phyloP scores from a whole-genome alignment of 2,797 vertebrate genomes.

The Pangasius mekongensis region DNA sequence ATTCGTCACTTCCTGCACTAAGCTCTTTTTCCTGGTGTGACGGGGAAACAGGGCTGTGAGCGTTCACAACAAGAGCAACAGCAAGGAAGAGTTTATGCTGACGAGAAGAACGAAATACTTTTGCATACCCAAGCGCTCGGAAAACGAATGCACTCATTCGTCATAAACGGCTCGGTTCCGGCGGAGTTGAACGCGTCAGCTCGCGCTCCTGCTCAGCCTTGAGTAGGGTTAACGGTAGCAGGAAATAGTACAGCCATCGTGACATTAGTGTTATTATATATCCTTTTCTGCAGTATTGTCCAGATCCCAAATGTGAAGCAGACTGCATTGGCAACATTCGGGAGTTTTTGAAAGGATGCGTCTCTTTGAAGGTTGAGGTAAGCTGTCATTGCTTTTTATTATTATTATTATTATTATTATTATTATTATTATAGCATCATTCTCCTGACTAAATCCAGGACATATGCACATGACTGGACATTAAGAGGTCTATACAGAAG shows the following conservation, averaged over 20 bases:
- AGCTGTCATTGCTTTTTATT: slow-evolving; percentile 62
- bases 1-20: slow-evolving; percentile 85
- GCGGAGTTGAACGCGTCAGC: background rate
- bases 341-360: slow-evolving; percentile 91
- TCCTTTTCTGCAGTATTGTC: slow-evolving; percentile 78
- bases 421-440: background rate
- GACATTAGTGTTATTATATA: slow-evolving; percentile 56
- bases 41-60: slow-evolving; percentile 58
- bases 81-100: slow-evolving; percentile 15
- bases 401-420: too few relatives aligned
- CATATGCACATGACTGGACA: background rate
- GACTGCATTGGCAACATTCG: slow-evolving; percentile 88
- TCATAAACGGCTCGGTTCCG: too few relatives aligned
- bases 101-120: background rate
- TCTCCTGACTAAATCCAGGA: background rate
- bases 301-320: slow-evolving; percentile 87
- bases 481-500: background rate
- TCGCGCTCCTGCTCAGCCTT: background rate
- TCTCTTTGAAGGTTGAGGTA: slow-evolving; percentile 90
- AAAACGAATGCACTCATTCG: background rate
- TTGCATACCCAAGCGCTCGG: background rate
- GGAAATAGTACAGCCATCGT: slow-evolving; percentile 36
- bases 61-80: slow-evolving; percentile 49
- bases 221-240: background rate
- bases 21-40: slow-evolving; percentile 76